Base-by-base conservation (phyloP, 2,797 vertebrate species). In the Sciurus vulgaris region DNA sequence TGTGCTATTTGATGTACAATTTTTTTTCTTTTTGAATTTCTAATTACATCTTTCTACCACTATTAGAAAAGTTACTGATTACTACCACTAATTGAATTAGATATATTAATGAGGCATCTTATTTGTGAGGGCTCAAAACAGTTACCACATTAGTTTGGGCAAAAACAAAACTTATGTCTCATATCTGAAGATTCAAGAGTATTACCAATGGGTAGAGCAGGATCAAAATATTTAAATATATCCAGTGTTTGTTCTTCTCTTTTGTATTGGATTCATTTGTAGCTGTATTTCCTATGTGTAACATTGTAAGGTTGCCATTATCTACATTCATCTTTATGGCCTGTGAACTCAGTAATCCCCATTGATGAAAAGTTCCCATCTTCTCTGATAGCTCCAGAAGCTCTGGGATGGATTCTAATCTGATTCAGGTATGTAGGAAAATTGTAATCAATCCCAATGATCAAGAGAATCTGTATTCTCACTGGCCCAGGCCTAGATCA, bases 11-110 rank as follows among this genome's bases (percentile, higher is more conserved):
- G 41, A 79, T 67, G 15, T 22, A 0, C 12, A 35, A 35, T 33
- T 18, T 69, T 28, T 87, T 88, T 85, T 89, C 54, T 73, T 94
- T 59, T 65, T 59, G 59, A 89, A 89, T 65, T 35, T 95, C 78
- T 91, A 41, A 44, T 93, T 77, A 90, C 38, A 81, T 89, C 88
- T 91, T 49, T 74, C 61, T 89, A 67, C 28, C n/a, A 86, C 5
- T 81, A 28, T 51, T 91, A 91, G 7, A 89, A 76, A 84, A 88
- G 30, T 35, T 88, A 79, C 17, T 95, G 79, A 72, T 20, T 86
- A 65, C 26, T 91, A 41, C 61, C 51, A 85, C 28, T 79, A 54
- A 49, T 91, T 63, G 17, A 92, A 51, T 86, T 91, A 78, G 7
- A 4, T 78, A 1, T 81, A 74, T 86, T 89, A 83, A 72, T 73